phyloP scores from a whole-genome alignment of 1,140 invertebrate species.

The Charaxes varanes region DNA sequence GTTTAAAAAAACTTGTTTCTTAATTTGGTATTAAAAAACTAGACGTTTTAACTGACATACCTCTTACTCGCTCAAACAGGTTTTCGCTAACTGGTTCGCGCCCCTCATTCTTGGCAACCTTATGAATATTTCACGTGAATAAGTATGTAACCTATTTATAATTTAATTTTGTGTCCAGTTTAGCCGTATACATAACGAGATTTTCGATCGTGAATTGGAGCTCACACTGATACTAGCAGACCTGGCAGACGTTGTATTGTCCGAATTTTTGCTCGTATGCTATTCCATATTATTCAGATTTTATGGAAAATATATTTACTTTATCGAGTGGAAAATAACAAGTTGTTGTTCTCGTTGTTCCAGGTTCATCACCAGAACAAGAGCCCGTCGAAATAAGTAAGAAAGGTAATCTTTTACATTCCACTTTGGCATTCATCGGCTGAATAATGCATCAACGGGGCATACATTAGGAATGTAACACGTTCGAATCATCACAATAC shows the following conservation, averaged over 20 bases:
- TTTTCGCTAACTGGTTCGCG: constrained; percentile 37
- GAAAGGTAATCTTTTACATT: constrained; percentile 52
- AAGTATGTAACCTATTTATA: constrained; percentile 56
- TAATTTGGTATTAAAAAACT: constrained; percentile 30
- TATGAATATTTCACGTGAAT: constrained; percentile 46
- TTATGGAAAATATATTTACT: no score
- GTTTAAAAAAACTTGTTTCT: no score
- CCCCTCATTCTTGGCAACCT: constrained; percentile 39
- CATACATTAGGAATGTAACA: constrained; percentile 35
- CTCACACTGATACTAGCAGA: no score
- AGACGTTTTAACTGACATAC: constrained; percentile 35
- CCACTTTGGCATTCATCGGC: constrained; percentile 25
- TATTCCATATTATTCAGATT: no score
- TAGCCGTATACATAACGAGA: no score
- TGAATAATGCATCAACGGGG: constrained; percentile 33
- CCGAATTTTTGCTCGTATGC: no score
- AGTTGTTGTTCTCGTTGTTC: constrained; percentile 29
- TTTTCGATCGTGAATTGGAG: no score
- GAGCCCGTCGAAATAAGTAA: constrained; percentile 52
- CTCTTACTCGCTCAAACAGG: constrained; percentile 46
- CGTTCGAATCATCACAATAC: constrained; percentile 46
- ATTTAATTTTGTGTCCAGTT: no score
- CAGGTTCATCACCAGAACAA: constrained; percentile 55
- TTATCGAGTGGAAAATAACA: no score
- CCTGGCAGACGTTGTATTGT: no score